Evolutionary conservation across 2,888 invertebrate species (phyloP).

Genomic region (Netelia fuscicornis): DNA sequence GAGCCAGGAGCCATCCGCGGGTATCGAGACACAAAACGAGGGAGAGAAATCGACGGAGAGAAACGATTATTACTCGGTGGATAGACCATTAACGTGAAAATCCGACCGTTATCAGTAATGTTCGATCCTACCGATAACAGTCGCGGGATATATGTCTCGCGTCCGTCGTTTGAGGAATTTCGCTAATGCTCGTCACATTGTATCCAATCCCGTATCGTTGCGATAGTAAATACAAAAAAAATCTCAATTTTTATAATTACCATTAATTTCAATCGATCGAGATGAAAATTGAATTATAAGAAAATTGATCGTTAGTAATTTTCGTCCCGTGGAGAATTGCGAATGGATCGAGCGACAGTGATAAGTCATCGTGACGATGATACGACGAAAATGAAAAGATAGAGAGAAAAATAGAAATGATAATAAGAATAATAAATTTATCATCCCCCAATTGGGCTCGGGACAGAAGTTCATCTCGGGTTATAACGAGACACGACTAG

Average conservation of each 20-base stretch:
- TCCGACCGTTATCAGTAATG: conserved; percentile 72
- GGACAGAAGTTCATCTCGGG: conserved; percentile 76
- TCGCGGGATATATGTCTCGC: conserved; percentile 9
- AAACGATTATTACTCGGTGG: conserved; percentile 79
- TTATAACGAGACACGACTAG: conserved; percentile 68
- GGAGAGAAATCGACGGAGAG: conserved; percentile 21
- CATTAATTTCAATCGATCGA: too few relatives aligned
- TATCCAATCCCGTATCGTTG: conserved; percentile 46
- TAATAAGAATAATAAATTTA: conserved; percentile 74
- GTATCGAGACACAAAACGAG: conserved; percentile 8
- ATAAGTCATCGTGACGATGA: conserved; percentile 65
- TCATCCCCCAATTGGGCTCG: conserved; percentile 79
- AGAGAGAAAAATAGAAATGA: not conserved
- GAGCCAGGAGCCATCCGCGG: conserved; percentile 65
- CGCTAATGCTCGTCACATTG: conserved; percentile 77
- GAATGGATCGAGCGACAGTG: not conserved
- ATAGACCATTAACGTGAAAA: conserved; percentile 79
- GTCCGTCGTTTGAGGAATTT: conserved; percentile 67
- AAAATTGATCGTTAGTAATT: not conserved
- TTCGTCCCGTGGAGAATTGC: conserved; percentile 4
- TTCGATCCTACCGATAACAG: conserved; percentile 74
- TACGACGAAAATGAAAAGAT: conserved; percentile 62
- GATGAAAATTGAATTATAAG: too few relatives aligned
- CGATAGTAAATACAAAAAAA: not conserved
- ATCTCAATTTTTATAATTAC: too few relatives aligned